Evolutionary conservation across 2,888 invertebrate species (phyloP).

Genomic region (Carpatolechia fugitivella): DNA sequence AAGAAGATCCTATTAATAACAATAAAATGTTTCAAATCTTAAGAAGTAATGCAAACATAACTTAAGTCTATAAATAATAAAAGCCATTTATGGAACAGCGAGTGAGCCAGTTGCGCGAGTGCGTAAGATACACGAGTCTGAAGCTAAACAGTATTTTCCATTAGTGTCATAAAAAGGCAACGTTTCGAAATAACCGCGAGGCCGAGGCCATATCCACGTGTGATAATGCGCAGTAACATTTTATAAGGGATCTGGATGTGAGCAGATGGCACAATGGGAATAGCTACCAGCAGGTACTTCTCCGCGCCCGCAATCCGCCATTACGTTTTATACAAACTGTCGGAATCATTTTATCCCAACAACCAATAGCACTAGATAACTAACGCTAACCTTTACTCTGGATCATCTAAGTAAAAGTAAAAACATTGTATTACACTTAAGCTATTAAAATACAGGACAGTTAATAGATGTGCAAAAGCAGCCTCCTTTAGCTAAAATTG

Average conservation of each 20-base stretch:
- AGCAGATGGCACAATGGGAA: conserved; percentile 74
- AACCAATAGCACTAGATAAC: no score
- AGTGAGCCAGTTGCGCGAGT: conserved; percentile 7
- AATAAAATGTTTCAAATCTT: no score
- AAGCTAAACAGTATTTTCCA: conserved; percentile 72
- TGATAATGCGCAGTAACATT: conserved; percentile 76
- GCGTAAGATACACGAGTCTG: conserved; percentile 20
- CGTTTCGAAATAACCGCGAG: conserved; percentile 67
- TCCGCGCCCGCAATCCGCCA: conserved; percentile 16
- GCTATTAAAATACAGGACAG: no score
- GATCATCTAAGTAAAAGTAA: no score
- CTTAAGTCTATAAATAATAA: conserved; percentile 15
- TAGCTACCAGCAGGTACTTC: conserved; percentile 52
- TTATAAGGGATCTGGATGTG: conserved; percentile 77
- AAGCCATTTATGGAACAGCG: conserved; percentile 10
- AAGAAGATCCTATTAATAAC: no score
- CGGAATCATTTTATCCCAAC: no score
- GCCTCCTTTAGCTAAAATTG: no score
- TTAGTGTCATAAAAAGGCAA: conserved; percentile 73
- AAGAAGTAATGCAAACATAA: not conserved
- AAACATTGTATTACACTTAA: no score
- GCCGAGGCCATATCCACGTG: conserved; percentile 65
- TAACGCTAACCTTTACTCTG: not conserved
- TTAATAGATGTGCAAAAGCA: no score
- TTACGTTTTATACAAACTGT: conserved; percentile 15